These are phyloP conservation scores for Rhagonycha lutea DNA, from an alignment of 2,888 invertebrate genomes.

Conservation along the genomic window DNA sequence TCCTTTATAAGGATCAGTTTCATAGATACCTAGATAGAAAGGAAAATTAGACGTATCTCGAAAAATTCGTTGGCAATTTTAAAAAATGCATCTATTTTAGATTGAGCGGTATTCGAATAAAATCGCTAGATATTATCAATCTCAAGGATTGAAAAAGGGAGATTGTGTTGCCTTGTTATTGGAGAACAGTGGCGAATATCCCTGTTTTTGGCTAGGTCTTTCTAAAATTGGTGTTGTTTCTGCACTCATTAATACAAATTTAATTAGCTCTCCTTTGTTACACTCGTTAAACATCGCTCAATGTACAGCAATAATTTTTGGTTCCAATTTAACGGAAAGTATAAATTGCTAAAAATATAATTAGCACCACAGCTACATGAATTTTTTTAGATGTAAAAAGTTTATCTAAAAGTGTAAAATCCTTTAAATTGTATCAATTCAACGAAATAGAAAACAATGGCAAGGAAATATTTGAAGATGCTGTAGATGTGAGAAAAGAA, in stretches of 20 bases:
- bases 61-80: neutral
- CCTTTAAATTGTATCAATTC: constrained; percentile 49
- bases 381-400: neutral
- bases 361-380: neutral
- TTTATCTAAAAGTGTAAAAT: neutral
- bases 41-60: neutral
- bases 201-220: constrained; percentile 88
- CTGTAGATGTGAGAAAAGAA: neutral
- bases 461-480: neutral
- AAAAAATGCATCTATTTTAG: constrained; percentile 54
- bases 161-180: constrained; percentile 88
- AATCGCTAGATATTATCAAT: constrained; percentile 75
- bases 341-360: constrained; percentile 12
- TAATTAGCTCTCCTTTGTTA: constrained; percentile 75
- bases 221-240: constrained; percentile 83
- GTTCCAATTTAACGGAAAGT: constrained; percentile 59
- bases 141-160: constrained; percentile 75
- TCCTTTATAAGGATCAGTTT: neutral
- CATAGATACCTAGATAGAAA: neutral
- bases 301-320: constrained; percentile 79
- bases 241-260: constrained; percentile 90
- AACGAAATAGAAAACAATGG: constrained; percentile 11
- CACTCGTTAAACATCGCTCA: constrained; percentile 86
- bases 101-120: constrained; percentile 82
- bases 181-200: constrained; percentile 87